Evolutionary conservation across 1,140 invertebrate species (phyloP), one percentile per base, ranked within the genome.

Genomic region (Acromyrmex heyeri): DNA sequence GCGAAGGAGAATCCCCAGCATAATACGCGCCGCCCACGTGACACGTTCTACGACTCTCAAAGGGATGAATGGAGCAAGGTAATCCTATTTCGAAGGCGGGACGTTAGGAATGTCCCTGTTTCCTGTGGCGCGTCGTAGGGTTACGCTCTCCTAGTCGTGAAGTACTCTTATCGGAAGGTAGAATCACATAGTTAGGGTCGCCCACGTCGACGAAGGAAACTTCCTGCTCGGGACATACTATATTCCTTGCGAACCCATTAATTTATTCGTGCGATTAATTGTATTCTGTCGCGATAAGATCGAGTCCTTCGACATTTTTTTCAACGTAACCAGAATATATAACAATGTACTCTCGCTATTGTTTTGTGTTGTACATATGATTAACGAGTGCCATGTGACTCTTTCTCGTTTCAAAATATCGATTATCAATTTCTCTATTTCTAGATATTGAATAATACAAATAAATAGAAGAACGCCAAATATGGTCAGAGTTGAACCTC

Each of bases 191-290:
- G 89, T 90, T 90, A 88, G 88, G 86, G 78, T 90, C 89, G 89
- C 89, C 89, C 87, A 90, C 89, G 77, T 77, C 61, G 21, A 18
- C 72, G 76, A 65, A 83, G 77, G 55, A 86, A 87, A 90, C 86
- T 90, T 87, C 89, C 88, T 87, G 79, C 69, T 88, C 69, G 67
- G 61, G 50, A 48, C 50, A 61, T 27, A 30, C 55, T 59, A 64
- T 82, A 81, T 89, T 81, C 59, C 38, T 72, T 70, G 55, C 78
- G 90, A 87, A 87, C 64, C 81, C 85, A 91, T 91, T 90, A 92
- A 92, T 93, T 90, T 87, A 92, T 92, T 92, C 82, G 85, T 87
- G 86, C 79, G 85, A 93, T 92, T 93, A 93, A 92, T 92, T 88
- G 89, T 61, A 65, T 83, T 86, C 69, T 88, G 91, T 92, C 91